These are phyloP conservation scores for Drosophila putrida DNA, from an alignment of 2,888 invertebrate genomes.

Conservation along the genomic window DNA sequence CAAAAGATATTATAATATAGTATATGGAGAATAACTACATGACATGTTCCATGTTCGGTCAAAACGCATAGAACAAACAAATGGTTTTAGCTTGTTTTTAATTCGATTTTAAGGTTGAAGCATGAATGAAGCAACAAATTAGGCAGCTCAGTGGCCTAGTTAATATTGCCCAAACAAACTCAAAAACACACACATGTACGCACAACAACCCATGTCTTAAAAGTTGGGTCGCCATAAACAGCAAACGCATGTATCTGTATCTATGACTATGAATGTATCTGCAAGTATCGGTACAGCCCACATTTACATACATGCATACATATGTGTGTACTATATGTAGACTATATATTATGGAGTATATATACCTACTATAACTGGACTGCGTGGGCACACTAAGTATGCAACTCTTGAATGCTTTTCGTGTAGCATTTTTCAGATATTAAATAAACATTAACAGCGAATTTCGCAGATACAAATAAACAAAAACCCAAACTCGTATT, in stretches of 20 bases:
- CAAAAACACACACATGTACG: slow-evolving; percentile 25
- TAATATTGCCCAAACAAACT: slow-evolving; percentile 61
- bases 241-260: slow-evolving; percentile 51
- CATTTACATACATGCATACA: slow-evolving; percentile 25
- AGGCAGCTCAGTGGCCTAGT: slow-evolving; percentile 72
- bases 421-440: slow-evolving; percentile 46
- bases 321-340: slow-evolving; percentile 5
- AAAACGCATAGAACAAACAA: slow-evolving; percentile 3
- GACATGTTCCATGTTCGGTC: background rate
- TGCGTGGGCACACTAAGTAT: slow-evolving; percentile 76
- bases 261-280: slow-evolving; percentile 31
- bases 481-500: slow-evolving; percentile 28
- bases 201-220: slow-evolving; percentile 24
- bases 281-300: slow-evolving; percentile 42
- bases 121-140: slow-evolving; percentile 51
- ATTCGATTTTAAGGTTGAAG: slow-evolving; percentile 7
- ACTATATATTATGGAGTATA: slow-evolving; percentile 9
- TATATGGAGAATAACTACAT: background rate
- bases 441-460: slow-evolving; percentile 67
- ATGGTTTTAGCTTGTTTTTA: background rate
- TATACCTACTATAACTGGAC: slow-evolving; percentile 34
- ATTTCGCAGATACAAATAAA: slow-evolving; percentile 34
- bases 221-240: slow-evolving; percentile 54
- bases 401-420: slow-evolving; percentile 56
- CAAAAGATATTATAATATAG: too few relatives aligned